Evolutionary conservation across 2,113 vertebrate genomes (phyloP).

Genomic region (Melanostigma gelatinosum): DNA sequence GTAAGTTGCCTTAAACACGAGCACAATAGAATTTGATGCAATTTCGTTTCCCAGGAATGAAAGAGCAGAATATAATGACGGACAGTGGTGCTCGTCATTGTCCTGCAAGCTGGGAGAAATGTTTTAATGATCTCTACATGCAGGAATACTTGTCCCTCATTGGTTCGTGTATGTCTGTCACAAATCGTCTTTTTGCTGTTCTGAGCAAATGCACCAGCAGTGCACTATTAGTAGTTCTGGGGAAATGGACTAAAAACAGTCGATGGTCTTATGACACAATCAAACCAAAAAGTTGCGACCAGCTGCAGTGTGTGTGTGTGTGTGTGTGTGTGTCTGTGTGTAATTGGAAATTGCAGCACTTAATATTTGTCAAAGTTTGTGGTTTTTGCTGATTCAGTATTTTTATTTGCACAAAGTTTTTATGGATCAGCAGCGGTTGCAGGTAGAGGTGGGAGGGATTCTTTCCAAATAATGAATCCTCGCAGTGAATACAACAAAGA

Average conservation of each 20-base stretch:
- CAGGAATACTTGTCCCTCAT: slow-evolving; percentile 26
- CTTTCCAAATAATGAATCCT: background rate
- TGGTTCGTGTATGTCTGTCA: slow-evolving; percentile 25
- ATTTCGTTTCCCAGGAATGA: slow-evolving; percentile 34
- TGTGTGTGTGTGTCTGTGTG: background rate
- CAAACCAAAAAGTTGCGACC: background rate
- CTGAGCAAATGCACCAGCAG: slow-evolving; percentile 50
- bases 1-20: slow-evolving; percentile 81
- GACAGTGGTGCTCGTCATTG: slow-evolving; percentile 35
- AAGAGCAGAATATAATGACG: slow-evolving; percentile 26
- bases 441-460: background rate
- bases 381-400: background rate
- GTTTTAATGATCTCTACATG: slow-evolving; percentile 24
- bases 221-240: slow-evolving; percentile 27
- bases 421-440: background rate
- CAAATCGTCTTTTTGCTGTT: slow-evolving; percentile 35
- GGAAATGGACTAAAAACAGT: slow-evolving; percentile 37
- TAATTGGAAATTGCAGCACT: slow-evolving; percentile 3
- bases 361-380: slow-evolving; percentile 5
- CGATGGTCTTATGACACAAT: slow-evolving; percentile 42
- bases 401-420: background rate
- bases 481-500: background rate
- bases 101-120: slow-evolving; percentile 32
- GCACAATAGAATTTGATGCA: slow-evolving; percentile 17
- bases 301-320: background rate